Evolutionary conservation across 2,797 vertebrate genomes (phyloP), one percentile per base, ranked within the genome.

Genomic region (Serranus cabrilla): DNA sequence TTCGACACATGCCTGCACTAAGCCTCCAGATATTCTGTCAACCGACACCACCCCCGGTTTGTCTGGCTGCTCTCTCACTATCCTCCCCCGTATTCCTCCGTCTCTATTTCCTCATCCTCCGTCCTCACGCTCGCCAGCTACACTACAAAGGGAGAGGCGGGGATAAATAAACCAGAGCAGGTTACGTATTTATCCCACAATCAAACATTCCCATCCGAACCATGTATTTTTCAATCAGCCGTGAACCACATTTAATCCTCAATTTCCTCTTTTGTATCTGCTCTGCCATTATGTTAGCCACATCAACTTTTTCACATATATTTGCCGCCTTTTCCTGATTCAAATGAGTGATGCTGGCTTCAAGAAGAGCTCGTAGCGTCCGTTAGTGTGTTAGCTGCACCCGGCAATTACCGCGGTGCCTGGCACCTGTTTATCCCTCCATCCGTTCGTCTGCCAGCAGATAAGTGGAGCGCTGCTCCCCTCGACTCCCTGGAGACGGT

Each of bases 401-500:
- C 59, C 67, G 58, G 68, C 76, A 84, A 78, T 87, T 76, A 81
- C 78, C 74, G 67, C 78, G 46, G 66, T 58, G 46, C 31, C 80
- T 82, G 83, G 81, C 79, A 85, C 83, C 71, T 77, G 75, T 80
- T 85, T 76, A 78, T 81, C 64, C 70, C 80, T 45, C 78, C 65
- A 64, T 81, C 68, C 71, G 27, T 72, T 74, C 54, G 68, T 76
- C 78, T 86, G 90, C 84, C 89, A 90, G 79, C 72, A 82, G 83
- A 91, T 87, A 89, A 92, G 88, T 87, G 81, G 78, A 86, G 78
- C 80, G 52, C 77, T 56, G 74, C 85, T 82, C 77, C 77, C 73
- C 71, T 64, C 40, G 8, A 71, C 65, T 82, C 88, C 76, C 74
- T 18, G 43, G 89, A 83, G 83, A 86, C 68, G 51, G 6, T 25